A percentile compares a stretch with the other conserved stretches of the same genome.
phyloP scores from a whole-genome alignment of 2,113 vertebrate genomes.

The Scalopus aquaticus region DNA sequence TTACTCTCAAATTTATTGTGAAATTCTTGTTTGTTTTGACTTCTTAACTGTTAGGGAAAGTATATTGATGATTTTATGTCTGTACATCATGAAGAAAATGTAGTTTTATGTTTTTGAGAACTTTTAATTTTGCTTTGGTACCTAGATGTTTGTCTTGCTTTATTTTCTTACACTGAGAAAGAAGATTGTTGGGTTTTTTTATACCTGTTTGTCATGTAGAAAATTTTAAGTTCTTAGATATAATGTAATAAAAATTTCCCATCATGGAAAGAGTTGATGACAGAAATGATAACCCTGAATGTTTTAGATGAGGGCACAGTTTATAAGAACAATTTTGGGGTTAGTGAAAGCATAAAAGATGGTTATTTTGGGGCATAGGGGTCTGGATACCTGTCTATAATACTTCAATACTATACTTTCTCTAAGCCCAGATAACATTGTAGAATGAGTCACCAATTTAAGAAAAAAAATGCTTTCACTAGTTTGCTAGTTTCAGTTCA shows the following conservation, averaged over 20 bases:
- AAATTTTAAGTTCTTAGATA: slow-evolving; percentile 15
- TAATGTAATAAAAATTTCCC: background rate
- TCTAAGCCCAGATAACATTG: slow-evolving; percentile 12
- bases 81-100: background rate
- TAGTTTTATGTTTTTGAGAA: slow-evolving; percentile 25
- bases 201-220: background rate
- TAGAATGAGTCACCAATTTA: background rate
- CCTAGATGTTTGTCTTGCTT: background rate
- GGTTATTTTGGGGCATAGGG: background rate
- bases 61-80: background rate
- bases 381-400: background rate
- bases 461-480: background rate
- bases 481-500: slow-evolving; percentile 6
- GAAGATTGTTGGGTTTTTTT: slow-evolving; percentile 30
- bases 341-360: slow-evolving; percentile 24
- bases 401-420: background rate
- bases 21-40: background rate
- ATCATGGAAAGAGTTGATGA: background rate
- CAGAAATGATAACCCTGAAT: background rate
- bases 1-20: background rate
- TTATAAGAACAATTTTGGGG: background rate
- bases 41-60: slow-evolving; percentile 5
- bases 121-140: background rate
- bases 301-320: background rate
- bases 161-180: background rate